These are phyloP conservation scores for Drosophila kohkoa DNA, from an alignment of 1,140 invertebrate species.

Conservation along the genomic window DNA sequence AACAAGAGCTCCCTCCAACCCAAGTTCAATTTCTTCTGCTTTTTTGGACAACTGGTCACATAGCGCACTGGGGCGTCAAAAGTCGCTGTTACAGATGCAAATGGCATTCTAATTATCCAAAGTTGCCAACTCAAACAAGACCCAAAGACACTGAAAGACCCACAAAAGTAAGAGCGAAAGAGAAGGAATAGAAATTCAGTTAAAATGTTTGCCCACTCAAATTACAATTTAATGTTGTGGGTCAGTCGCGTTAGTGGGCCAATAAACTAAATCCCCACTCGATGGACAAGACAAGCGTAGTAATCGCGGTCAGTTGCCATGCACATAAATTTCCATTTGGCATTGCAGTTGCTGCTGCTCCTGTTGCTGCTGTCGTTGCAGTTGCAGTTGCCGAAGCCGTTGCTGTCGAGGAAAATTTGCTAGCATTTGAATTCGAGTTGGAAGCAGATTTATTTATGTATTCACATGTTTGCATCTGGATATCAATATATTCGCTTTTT, in stretches of 20 bases:
- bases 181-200: conserved; percentile 52
- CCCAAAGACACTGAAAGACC: not conserved
- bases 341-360: conserved; percentile 39
- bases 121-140: conserved; percentile 2
- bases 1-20: too few relatives aligned
- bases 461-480: conserved; percentile 46
- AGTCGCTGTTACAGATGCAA: conserved; percentile 51
- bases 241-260: conserved; percentile 77
- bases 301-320: conserved; percentile 55
- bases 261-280: conserved; percentile 70
- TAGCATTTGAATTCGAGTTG: conserved; percentile 53
- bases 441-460: conserved; percentile 72
- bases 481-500: conserved; percentile 52
- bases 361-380: conserved; percentile 11
- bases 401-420: conserved; percentile 48
- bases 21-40: too few relatives aligned
- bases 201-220: conserved; percentile 80
- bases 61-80: conserved; percentile 56
- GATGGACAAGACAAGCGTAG: conserved; percentile 55
- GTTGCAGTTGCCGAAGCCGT: conserved; percentile 48
- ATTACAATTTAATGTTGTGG: conserved; percentile 83
- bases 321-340: conserved; percentile 77
- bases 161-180: conserved; percentile 3
- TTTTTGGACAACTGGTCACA: conserved; percentile 19
- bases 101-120: conserved; percentile 63